These are phyloP conservation scores for Anguilla marmorata DNA, from an alignment of 2,797 vertebrate species.

Conservation along the genomic window DNA sequence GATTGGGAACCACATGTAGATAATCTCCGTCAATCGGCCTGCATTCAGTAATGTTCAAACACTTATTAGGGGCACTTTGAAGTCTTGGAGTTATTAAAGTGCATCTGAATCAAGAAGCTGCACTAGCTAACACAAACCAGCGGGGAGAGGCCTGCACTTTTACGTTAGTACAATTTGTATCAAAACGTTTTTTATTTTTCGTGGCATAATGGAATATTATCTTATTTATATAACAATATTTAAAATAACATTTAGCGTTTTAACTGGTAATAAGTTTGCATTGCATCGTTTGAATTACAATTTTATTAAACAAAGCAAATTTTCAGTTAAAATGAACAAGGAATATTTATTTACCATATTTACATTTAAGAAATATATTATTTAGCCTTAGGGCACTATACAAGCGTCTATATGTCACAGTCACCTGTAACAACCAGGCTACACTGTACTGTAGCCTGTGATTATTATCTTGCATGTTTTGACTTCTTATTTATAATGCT, in stretches of 20 bases:
- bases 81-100: slow-evolving; percentile 41
- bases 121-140: not conserved
- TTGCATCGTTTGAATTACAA: not conserved
- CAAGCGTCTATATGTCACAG: not conserved
- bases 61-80: slow-evolving; percentile 46
- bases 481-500: not conserved
- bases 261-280: not conserved
- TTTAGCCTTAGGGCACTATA: not conserved
- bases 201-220: not conserved
- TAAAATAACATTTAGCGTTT: not conserved
- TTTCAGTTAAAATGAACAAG: not conserved
- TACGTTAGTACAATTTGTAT: not conserved
- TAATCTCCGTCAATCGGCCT: slow-evolving; percentile 46
- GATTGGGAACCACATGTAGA: slow-evolving; percentile 61
- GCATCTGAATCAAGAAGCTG: slow-evolving; percentile 12
- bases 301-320: not conserved
- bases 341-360: not conserved
- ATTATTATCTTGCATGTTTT: not conserved
- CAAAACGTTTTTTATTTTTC: not conserved
- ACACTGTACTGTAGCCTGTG: not conserved
- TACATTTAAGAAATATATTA: not conserved
- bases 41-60: slow-evolving; percentile 45
- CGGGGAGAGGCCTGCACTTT: slow-evolving; percentile 11
- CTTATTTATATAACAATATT: not conserved
- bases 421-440: not conserved